Base-by-base conservation (phyloP, 2,113 vertebrate genomes). In the Oreochromis tanganicae region DNA sequence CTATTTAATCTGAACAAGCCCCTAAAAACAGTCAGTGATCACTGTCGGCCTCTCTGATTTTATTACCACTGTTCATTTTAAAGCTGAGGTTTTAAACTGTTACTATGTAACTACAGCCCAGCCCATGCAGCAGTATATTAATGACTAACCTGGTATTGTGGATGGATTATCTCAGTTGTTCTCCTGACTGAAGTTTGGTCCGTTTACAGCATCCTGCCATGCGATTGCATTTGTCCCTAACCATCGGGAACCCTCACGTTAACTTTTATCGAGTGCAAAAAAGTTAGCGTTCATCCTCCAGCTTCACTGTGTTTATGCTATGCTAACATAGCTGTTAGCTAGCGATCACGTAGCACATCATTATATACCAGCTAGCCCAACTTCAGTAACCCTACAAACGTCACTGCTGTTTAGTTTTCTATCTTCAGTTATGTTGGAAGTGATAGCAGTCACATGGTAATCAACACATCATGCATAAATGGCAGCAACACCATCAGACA, bases 201-300 rank as follows among this genome's bases (percentile, higher is more conserved):
- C 8, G 0, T 52, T 52, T 52, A n/a, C 17, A 52, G 17, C 50
- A 52, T 52, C 50, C 17, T 52, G 17, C 50, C 2, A 54, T 21
- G 19, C 0, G 0, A 54, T 2, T n/a, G 1, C 17, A n/a, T 52
- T 52, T 52, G 50, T 54, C 5, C 0, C 50, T 54, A 2, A 54
- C 50, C 19, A 54, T 10, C 50, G 0, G 9, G 9, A 54, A 54
- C 19, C 10, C 0, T 21, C n/a, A 12, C 0, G 0, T 6, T 55
- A 21, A 55, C 52, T 21, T 55, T 55, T 5, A 55, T 21, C 0
- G 1, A 6, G 3, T 12, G 10, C 5, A 24, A 12, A 46, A 3
- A 46, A 6, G 13, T 46, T 13, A 52, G 43, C 41, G 2, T 43
- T 43, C 12, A 13, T 13, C 12, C 5, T 43, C 12, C 41, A 13